Conservation (phyloP, 2,888 invertebrate species). For the Cheilosia soror region DNA sequence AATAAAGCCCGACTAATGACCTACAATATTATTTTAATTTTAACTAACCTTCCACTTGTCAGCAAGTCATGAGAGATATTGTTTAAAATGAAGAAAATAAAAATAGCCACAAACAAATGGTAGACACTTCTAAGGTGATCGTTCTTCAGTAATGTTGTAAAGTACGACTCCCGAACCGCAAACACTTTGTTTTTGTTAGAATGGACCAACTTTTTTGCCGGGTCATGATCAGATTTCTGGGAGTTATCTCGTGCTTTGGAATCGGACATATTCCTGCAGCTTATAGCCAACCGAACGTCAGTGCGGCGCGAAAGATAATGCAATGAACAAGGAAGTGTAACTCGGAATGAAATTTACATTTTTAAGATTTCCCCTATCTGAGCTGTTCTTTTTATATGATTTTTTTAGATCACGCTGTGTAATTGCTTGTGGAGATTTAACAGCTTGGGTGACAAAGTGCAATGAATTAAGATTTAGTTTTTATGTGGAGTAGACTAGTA, state of each 20-base stretch:
- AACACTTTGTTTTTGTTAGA: neutral
- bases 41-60: slow-evolving; percentile 60
- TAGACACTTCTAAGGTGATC: neutral
- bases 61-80: slow-evolving; percentile 52
- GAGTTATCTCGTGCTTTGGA: neutral
- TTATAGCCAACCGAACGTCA: neutral
- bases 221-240: neutral
- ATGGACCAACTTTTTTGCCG: neutral
- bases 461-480: neutral
- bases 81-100: slow-evolving; percentile 31
- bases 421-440: neutral
- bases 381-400: neutral
- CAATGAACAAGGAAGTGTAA: too few relatives aligned
- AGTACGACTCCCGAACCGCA: neutral
- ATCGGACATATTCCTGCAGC: neutral
- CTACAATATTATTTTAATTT: neutral
- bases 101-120: slow-evolving; percentile 1
- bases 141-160: slow-evolving; percentile 2
- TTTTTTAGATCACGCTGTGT: neutral
- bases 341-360: neutral
- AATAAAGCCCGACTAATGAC: too few relatives aligned
- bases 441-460: neutral
- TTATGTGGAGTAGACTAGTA: neutral
- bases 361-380: neutral
- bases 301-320: neutral